A percentile compares a stretch with the other conserved stretches of the same genome.
phyloP scores from a whole-genome alignment of 2,113 vertebrate species.

The Parus major region DNA sequence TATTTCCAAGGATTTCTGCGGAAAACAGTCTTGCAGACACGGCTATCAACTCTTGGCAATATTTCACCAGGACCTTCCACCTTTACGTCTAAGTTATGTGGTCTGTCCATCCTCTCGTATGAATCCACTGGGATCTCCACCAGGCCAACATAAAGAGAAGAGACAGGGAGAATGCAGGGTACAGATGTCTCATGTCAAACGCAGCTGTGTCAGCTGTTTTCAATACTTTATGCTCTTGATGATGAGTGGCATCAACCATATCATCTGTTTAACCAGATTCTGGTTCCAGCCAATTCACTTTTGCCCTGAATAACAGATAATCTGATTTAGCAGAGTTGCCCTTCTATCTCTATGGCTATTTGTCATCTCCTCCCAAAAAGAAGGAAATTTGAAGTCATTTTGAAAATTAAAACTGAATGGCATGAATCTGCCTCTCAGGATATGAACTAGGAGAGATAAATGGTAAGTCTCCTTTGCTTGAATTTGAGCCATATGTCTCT shows the following conservation, averaged over 20 bases:
- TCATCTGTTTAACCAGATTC: not conserved
- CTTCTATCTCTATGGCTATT: not conserved
- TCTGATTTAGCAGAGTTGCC: not conserved
- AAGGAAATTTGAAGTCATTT: not conserved
- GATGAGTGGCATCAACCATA: not conserved
- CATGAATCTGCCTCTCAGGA: not conserved
- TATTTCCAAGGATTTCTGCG: not conserved
- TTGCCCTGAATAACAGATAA: not conserved
- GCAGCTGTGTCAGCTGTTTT: not conserved
- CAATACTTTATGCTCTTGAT: not conserved
- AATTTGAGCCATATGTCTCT: not conserved
- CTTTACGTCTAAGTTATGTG: not conserved
- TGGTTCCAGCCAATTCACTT: not conserved
- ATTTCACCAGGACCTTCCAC: not conserved
- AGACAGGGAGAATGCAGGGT: not conserved
- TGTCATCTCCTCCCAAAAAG: not conserved
- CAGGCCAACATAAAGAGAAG: not conserved
- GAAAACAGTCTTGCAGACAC: not conserved
- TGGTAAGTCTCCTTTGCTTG: not conserved
- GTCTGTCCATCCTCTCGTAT: not conserved
- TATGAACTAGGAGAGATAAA: not conserved
- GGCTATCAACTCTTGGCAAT: not conserved
- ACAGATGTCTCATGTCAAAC: not conserved
- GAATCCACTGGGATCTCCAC: not conserved
- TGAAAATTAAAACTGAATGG: not conserved